Evolutionary conservation across 2,888 invertebrate genomes (phyloP).

Genomic region (Cenopis cana): DNA sequence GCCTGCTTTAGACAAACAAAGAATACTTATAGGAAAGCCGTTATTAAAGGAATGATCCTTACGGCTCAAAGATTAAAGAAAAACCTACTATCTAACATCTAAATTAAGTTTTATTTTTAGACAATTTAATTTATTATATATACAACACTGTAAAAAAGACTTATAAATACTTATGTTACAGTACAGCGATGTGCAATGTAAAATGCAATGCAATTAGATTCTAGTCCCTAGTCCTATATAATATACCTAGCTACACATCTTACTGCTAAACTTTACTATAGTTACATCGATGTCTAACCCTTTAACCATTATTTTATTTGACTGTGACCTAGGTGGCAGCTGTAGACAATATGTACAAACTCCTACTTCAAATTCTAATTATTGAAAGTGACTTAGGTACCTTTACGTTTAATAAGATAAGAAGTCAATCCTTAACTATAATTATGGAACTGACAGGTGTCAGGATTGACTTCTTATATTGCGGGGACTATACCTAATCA

Average conservation of each 20-base stretch:
- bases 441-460: too few species aligned
- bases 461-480: too few species aligned
- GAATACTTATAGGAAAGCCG: too few species aligned
- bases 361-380: not conserved
- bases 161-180: conserved; percentile 35
- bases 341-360: not conserved
- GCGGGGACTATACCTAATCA: not conserved
- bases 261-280: conserved; percentile 18
- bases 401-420: too few species aligned
- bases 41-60: not conserved
- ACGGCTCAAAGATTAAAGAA: too few species aligned
- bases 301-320: not conserved
- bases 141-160: conserved; percentile 43
- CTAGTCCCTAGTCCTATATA: conserved; percentile 52
- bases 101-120: conserved; percentile 9
- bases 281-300: conserved; percentile 16
- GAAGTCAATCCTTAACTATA: too few species aligned
- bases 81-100: not conserved
- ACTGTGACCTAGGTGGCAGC: not conserved
- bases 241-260: conserved; percentile 40
- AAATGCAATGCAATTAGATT: conserved; percentile 46
- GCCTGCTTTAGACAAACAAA: too few species aligned
- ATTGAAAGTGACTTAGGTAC: too few species aligned
- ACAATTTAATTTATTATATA: conserved; percentile 7
- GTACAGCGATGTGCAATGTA: conserved; percentile 58